These are phyloP conservation scores for Oppia nitens DNA, from an alignment of 1,140 invertebrate genomes.

Conservation along the genomic window DNA sequence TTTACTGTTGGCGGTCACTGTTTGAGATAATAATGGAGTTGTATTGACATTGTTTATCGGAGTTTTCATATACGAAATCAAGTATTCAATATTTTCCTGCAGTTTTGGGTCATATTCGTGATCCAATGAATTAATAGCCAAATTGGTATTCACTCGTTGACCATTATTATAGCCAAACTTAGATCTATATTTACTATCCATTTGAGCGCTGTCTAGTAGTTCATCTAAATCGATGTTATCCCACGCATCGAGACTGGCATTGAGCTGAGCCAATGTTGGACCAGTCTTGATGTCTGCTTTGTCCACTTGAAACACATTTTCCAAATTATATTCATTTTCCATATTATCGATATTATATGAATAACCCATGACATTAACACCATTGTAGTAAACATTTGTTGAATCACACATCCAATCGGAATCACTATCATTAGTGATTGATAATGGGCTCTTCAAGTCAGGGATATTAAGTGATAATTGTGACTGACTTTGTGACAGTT, in stretches of 20 bases:
- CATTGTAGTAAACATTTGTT: neutral
- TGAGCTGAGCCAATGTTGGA: slow-evolving; percentile 68
- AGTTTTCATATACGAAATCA: neutral
- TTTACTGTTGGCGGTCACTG: neutral
- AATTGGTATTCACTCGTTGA: neutral
- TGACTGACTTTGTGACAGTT: neutral
- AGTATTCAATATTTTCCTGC: neutral
- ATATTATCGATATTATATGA: slow-evolving; percentile 8
- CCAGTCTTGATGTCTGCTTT: slow-evolving; percentile 62
- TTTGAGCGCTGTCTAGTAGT: slow-evolving; percentile 57
- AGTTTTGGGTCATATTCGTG: neutral
- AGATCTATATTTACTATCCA: neutral
- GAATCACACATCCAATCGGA: neutral
- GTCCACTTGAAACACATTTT: slow-evolving; percentile 20
- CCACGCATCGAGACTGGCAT: slow-evolving; percentile 52
- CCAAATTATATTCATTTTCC: no score
- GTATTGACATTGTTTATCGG: neutral
- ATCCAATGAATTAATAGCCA: neutral
- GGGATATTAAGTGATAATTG: neutral
- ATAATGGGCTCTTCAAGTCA: neutral
- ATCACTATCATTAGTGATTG: neutral
- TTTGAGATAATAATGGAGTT: neutral
- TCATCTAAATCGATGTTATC: slow-evolving; percentile 39
- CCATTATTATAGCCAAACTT: neutral
- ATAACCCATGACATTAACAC: neutral